Conservation (phyloP, 2,888 invertebrate genomes). For the Chromoteleia sp. region DNA sequence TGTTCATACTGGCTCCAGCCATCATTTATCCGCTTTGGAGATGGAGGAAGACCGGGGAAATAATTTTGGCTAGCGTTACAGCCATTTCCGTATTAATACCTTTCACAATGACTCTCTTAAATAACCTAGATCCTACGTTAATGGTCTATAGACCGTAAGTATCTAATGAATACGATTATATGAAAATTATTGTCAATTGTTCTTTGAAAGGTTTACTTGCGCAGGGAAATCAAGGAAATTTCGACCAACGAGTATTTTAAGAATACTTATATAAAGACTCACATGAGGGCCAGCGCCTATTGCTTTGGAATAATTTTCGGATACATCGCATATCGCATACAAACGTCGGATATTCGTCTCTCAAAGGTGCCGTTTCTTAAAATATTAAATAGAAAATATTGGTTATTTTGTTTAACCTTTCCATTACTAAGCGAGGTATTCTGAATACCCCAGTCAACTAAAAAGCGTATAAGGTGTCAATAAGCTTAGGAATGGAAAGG, state of each 20-base stretch:
- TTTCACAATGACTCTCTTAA: conserved; percentile 86
- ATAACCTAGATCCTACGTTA: conserved; percentile 89
- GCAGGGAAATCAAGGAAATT: conserved; percentile 88
- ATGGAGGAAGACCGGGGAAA: conserved; percentile 87
- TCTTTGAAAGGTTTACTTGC: conserved; percentile 76
- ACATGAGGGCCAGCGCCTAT: conserved; percentile 90
- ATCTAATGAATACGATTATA: conserved; percentile 57
- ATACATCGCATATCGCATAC: conserved; percentile 88
- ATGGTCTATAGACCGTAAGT: conserved; percentile 89
- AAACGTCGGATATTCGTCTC: conserved; percentile 84
- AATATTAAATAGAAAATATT: too few species aligned
- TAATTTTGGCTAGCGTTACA: conserved; percentile 85
- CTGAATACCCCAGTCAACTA: too few species aligned
- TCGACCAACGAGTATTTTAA: conserved; percentile 88
- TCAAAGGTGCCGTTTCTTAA: conserved; percentile 84
- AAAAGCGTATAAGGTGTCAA: too few species aligned
- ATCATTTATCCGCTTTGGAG: conserved; percentile 89
- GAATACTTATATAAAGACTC: conserved; percentile 90
- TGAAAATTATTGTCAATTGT: conserved; percentile 51
- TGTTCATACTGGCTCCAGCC: conserved; percentile 89
- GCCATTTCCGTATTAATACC: conserved; percentile 86
- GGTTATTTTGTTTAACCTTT: too few species aligned
- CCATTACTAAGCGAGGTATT: too few species aligned
- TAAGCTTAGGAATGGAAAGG: too few species aligned
- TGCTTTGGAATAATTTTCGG: conserved; percentile 89